Evolutionary conservation across 2,888 invertebrate genomes (phyloP), one percentile per base, ranked within the genome.

Genomic region (Scaptomyza flava): DNA sequence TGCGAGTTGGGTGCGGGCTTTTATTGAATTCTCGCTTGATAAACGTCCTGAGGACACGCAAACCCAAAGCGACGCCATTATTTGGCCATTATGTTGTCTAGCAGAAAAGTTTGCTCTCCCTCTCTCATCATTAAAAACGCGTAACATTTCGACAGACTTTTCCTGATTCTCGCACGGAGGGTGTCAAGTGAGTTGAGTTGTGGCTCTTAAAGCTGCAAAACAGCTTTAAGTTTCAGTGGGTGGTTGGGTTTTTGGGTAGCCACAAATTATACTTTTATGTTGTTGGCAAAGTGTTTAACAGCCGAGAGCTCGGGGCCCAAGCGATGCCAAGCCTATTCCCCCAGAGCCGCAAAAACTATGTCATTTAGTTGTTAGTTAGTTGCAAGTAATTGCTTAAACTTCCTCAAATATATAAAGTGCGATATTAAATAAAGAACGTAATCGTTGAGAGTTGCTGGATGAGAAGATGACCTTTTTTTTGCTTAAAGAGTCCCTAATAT

Each of bases 291-390:
- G 60, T 41, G 42, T 41, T 41, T 41, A 41, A 41, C 41, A 8
- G 41, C 17, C 41, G 8, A 41, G 38, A 17, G 38, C 38, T 6
- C 38, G 48, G n/a, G 20, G 53, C 42, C 57, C 9, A 14, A 51
- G 17, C 43, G 42, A 1, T 58, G 74, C 83, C 84, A 86, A 85
- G 88, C 84, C 84, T 87, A 85, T 85, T 85, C 83, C 88, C 83
- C 11, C 23, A 51, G 34, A 51, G 45, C 53, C 34, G 45, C 62
- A 27, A 53, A 67, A 78, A 86, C 71, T 86, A 66, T 82, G 82
- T 82, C 82, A 82, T 72, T 76, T 77, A 56, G 50, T 57, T 64
- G 67, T 67, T 60, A 51, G 60, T 60, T 63, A 42, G 60, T 63
- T 69, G 75, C 65, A 67, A 56, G 74, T 83, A 80, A 71, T 68